phyloP scores from a whole-genome alignment of 2,797 vertebrate genomes.

The Heterohyrax brucei region DNA sequence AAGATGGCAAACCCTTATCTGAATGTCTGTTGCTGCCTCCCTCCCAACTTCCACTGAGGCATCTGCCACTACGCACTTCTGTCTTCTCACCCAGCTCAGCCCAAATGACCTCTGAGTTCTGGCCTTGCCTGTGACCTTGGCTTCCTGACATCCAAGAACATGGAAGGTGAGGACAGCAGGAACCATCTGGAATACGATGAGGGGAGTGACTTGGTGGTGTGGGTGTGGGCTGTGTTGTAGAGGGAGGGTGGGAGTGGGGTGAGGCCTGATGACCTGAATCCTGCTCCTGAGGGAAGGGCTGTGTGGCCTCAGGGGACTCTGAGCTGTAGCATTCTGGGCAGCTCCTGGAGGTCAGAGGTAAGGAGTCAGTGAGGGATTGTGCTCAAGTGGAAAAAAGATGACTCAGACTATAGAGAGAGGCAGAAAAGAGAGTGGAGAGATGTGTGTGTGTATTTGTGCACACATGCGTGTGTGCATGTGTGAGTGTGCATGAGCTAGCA shows the following conservation, averaged over 20 bases:
- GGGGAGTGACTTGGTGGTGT: not conserved
- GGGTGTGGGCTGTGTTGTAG: not conserved
- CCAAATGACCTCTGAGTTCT: not conserved
- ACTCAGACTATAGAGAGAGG: not conserved
- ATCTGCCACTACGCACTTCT: not conserved
- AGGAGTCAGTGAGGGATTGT: not conserved
- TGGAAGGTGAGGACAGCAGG: not conserved
- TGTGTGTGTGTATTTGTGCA: no score
- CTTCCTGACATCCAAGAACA: not conserved
- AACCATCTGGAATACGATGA: not conserved
- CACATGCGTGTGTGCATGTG: fast-evolving
- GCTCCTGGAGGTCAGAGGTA: not conserved
- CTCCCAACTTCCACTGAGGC: not conserved
- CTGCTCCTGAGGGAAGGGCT: not conserved
- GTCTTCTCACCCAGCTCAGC: not conserved
- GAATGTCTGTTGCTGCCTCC: not conserved
- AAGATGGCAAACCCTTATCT: not conserved
- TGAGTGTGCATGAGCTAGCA: no score
- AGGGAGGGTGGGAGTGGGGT: not conserved
- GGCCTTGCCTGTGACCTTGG: not conserved
- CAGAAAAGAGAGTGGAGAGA: not conserved
- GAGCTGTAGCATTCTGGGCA: not conserved
- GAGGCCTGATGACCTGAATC: not conserved
- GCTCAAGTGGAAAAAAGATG: not conserved
- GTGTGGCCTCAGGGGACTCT: not conserved